phyloP scores from a whole-genome alignment of 2,113 vertebrate genomes.

The Cariama cristata region DNA sequence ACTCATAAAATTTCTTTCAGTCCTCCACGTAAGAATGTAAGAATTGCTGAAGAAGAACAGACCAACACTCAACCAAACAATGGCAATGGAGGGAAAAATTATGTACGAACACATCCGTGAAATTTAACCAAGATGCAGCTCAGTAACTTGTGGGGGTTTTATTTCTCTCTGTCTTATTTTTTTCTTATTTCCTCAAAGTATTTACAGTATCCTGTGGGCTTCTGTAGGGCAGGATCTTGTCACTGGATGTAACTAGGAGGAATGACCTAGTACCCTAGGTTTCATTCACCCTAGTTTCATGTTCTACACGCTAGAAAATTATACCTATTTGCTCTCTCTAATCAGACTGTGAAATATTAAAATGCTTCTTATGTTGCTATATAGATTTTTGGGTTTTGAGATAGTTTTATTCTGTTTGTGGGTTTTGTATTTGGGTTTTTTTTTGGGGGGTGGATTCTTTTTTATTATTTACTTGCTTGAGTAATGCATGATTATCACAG shows the following conservation, averaged over 20 bases:
- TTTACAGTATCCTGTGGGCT: background rate
- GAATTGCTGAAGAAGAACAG: background rate
- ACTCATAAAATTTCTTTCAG: background rate
- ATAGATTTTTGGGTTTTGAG: background rate
- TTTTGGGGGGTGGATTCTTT: background rate
- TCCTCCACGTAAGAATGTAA: background rate
- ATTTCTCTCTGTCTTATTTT: rapidly evolving
- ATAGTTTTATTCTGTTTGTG: background rate
- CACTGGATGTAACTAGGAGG: background rate
- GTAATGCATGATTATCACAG: background rate
- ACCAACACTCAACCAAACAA: background rate
- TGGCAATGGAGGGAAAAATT: background rate
- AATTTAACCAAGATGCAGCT: background rate
- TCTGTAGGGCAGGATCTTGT: background rate
- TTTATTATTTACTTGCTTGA: background rate
- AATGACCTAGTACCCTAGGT: background rate
- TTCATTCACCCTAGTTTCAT: background rate
- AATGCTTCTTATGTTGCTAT: background rate
- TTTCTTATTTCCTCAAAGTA: background rate
- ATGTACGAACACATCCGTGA: background rate
- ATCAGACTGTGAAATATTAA: background rate
- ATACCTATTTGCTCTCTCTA: background rate
- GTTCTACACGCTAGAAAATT: background rate
- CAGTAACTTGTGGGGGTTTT: background rate
- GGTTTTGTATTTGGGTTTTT: background rate